Percentiles rank a stretch among this genome's conserved stretches.
Conservation (phyloP, 2,113 vertebrate genomes). For the Alosa alosa region DNA sequence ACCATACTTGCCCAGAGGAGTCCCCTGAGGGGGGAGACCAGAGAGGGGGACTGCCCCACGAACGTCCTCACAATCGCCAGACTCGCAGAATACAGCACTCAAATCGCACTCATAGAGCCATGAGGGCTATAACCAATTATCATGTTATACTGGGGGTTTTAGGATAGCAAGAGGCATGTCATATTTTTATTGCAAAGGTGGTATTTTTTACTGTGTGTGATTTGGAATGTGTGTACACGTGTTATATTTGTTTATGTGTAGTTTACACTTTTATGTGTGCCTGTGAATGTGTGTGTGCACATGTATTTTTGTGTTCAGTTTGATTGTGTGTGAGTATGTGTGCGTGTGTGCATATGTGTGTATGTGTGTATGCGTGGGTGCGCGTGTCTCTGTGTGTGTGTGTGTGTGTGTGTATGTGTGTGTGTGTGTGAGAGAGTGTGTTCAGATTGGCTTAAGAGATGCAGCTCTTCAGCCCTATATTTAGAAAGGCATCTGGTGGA, state of each 20-base stretch:
- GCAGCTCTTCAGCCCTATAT: conserved; percentile 61
- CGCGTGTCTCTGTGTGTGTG: conserved; percentile 34
- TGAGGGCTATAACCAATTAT: too few relatives aligned
- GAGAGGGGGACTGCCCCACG: neutral
- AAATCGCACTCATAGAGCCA: neutral
- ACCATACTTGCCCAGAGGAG: neutral
- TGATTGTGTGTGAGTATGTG: neutral
- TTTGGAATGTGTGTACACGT: neutral
- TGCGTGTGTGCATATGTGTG: neutral
- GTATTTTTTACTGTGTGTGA: neutral
- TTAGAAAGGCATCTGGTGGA: conserved; percentile 75
- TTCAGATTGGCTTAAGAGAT: conserved; percentile 53
- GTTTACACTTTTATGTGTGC: neutral
- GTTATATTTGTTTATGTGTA: neutral
- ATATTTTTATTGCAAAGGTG: neutral
- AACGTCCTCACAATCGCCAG: neutral
- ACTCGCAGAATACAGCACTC: neutral
- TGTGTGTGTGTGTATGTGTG: conserved; percentile 35
- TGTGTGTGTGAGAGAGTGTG: conserved; percentile 33
- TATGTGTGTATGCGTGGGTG: neutral
- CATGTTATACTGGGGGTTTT: too few relatives aligned
- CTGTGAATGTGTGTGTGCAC: neutral
- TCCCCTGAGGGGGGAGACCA: neutral
- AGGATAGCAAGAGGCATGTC: too few relatives aligned
- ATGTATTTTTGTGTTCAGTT: neutral